Evolutionary conservation across 2,113 vertebrate genomes (phyloP).

Genomic region (Dasyurus viverrinus): DNA sequence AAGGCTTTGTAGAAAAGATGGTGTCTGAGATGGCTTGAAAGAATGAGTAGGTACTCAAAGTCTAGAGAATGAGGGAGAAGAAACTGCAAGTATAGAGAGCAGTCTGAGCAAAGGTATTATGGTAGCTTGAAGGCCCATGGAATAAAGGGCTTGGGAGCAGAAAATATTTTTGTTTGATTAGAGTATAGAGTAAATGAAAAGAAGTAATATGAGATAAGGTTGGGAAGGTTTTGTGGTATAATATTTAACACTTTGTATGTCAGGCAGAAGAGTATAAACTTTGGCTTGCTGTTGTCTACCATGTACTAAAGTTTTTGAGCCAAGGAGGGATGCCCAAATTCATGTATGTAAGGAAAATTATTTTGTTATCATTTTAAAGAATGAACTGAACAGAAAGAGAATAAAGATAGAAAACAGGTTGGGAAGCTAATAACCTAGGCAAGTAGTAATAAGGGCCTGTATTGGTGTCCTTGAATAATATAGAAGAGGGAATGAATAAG

Average conservation of each 20-base stretch:
- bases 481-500: background rate
- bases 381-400: background rate
- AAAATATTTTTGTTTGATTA: background rate
- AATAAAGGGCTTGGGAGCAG: background rate
- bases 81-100: background rate
- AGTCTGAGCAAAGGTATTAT: background rate
- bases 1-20: background rate
- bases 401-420: background rate
- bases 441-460: background rate
- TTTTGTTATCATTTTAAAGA: background rate
- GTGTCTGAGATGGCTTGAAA: background rate
- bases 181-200: background rate
- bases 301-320: background rate
- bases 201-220: background rate
- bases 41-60: background rate
- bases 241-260: background rate
- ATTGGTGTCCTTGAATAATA: background rate
- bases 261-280: background rate
- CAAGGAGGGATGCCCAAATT: background rate
- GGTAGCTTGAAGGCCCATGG: background rate
- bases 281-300: background rate
- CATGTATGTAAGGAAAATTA: background rate
- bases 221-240: background rate
- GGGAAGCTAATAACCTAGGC: background rate
- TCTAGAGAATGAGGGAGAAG: background rate